Evolutionary conservation across 2,797 vertebrate genomes (phyloP).

Genomic region (Eulemur rubriventer): DNA sequence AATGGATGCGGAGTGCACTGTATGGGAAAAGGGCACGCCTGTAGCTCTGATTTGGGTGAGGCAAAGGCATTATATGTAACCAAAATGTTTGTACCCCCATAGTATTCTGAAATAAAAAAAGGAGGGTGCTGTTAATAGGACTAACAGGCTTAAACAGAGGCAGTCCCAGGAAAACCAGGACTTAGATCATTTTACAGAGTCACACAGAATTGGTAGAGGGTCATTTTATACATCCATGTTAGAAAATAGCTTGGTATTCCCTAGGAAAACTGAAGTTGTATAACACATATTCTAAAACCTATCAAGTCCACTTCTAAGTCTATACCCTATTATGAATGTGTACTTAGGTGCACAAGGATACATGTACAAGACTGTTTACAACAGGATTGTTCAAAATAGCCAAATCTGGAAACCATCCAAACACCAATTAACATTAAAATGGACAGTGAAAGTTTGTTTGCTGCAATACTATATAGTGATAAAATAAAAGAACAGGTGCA

Average conservation of each 20-base stretch:
- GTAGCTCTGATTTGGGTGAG: no score
- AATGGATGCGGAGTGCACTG: no score
- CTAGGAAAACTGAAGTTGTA: slow-evolving; percentile 37
- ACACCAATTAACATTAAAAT: slow-evolving; percentile 32
- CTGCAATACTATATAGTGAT: background rate
- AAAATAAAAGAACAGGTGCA: slow-evolving; percentile 9
- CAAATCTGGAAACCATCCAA: slow-evolving; percentile 45
- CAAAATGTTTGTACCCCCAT: no score
- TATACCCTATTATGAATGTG: background rate
- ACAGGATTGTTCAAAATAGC: slow-evolving; percentile 31
- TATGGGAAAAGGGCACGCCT: no score
- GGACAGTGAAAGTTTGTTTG: slow-evolving; percentile 11
- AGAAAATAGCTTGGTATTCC: slow-evolving; percentile 3
- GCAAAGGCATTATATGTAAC: no score
- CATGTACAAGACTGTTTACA: background rate
- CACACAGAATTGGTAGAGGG: background rate
- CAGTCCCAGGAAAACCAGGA: slow-evolving; percentile 21
- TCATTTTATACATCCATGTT: background rate
- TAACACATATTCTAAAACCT: background rate
- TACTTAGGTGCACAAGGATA: background rate
- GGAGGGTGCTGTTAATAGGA: background rate
- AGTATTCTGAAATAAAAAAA: background rate
- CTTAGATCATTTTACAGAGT: background rate
- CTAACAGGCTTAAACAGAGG: background rate
- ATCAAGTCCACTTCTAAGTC: background rate